Conservation (phyloP, 2,797 vertebrate genomes). For the Coilia nasus region DNA sequence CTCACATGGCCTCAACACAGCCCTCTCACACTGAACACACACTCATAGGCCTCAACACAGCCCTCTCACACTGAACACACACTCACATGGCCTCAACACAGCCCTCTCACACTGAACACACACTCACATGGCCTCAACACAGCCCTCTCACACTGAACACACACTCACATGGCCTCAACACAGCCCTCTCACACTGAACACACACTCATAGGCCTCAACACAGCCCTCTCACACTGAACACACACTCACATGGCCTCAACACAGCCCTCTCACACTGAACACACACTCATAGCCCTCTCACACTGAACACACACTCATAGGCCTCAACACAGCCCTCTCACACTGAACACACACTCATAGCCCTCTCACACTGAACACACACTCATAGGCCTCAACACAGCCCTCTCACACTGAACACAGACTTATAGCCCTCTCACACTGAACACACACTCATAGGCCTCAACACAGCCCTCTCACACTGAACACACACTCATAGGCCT, state of each 20-base stretch:
- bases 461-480: constrained; percentile 48
- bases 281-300: constrained; percentile 44
- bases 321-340: constrained; percentile 34
- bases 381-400: constrained; percentile 27
- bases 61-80: constrained; percentile 55
- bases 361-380: constrained; percentile 55
- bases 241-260: constrained; percentile 35
- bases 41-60: constrained; percentile 27
- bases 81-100: constrained; percentile 28
- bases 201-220: constrained; percentile 34
- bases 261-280: constrained; percentile 53
- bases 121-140: constrained; percentile 30
- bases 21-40: constrained; percentile 55
- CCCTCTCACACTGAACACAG: constrained; percentile 55
- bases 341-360: constrained; percentile 53
- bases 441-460: constrained; percentile 43
- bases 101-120: constrained; percentile 55
- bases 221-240: constrained; percentile 53
- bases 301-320: constrained; percentile 53
- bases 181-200: constrained; percentile 53
- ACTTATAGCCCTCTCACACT: constrained; percentile 52
- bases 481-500: constrained; percentile 43
- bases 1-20: constrained; percentile 23
- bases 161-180: constrained; percentile 31
- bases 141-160: constrained; percentile 54